Conservation (phyloP, 2,888 invertebrate species). For the Ceratothoa steindachneri region DNA sequence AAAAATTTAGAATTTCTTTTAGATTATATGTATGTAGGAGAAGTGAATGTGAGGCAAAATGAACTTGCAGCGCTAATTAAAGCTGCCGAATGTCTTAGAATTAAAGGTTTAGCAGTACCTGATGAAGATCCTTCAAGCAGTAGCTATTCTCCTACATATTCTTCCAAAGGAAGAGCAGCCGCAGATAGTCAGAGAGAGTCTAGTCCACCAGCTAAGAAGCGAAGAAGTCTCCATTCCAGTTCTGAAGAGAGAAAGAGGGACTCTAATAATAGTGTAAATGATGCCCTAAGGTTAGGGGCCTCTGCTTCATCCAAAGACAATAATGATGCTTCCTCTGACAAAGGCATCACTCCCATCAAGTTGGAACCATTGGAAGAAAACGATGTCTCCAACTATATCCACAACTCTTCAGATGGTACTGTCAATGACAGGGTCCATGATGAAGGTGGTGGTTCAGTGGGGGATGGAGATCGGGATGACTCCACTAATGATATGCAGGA, state of each 20-base stretch:
- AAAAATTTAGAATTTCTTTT: slow-evolving; percentile 38
- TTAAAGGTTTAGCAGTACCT: slow-evolving; percentile 42
- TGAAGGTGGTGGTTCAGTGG: slow-evolving; percentile 23
- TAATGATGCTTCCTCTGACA: slow-evolving; percentile 15
- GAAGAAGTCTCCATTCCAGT: slow-evolving; percentile 13
- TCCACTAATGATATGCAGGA: slow-evolving; percentile 38
- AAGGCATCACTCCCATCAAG: slow-evolving; percentile 25
- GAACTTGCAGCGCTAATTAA: slow-evolving; percentile 41
- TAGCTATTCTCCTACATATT: not conserved
- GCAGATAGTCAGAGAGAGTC: slow-evolving; percentile 23
- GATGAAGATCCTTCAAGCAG: slow-evolving; percentile 36
- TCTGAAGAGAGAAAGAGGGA: slow-evolving; percentile 6
- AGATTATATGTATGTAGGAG: slow-evolving; percentile 45
- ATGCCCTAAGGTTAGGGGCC: not conserved
- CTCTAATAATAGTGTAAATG: not conserved
- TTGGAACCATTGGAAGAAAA: slow-evolving; percentile 25
- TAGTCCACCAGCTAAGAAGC: slow-evolving; percentile 38
- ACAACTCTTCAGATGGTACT: not conserved
- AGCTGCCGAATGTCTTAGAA: slow-evolving; percentile 40
- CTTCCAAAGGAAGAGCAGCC: slow-evolving; percentile 10
- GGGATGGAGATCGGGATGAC: slow-evolving; percentile 30
- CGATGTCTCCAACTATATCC: slow-evolving; percentile 16
- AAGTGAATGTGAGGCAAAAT: slow-evolving; percentile 43
- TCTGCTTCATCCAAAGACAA: slow-evolving; percentile 7
- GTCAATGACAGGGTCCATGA: slow-evolving; percentile 30